Conservation (phyloP, 2,113 vertebrate species). For the Hoplias malabaricus region DNA sequence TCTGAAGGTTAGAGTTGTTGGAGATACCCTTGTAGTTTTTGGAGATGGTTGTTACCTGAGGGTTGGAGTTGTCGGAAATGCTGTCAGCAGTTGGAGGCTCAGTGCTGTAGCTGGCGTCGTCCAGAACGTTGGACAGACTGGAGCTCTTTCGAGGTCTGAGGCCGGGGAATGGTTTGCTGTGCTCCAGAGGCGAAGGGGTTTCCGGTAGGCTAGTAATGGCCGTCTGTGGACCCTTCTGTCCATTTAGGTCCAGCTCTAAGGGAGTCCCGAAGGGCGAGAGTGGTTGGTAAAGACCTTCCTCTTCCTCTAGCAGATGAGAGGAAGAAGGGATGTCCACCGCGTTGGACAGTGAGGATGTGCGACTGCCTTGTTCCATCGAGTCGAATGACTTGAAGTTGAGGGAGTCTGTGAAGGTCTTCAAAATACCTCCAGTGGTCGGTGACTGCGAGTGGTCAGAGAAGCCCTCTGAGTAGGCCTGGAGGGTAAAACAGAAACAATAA, state of each 20-base stretch:
- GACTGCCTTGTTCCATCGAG: conserved; percentile 78
- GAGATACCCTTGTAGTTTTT: neutral
- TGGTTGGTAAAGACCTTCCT: conserved; percentile 80
- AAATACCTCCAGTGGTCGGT: conserved; percentile 48
- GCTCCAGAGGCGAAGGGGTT: conserved; percentile 85
- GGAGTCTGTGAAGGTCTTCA: conserved; percentile 66
- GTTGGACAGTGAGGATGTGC: conserved; percentile 78
- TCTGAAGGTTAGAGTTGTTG: conserved; percentile 44
- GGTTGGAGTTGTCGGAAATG: conserved; percentile 79
- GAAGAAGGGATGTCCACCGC: conserved; percentile 64
- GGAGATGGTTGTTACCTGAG: conserved; percentile 53
- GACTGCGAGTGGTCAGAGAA: conserved; percentile 81
- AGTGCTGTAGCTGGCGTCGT: conserved; percentile 85
- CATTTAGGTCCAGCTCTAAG: conserved; percentile 82
- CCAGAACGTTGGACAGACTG: conserved; percentile 93
- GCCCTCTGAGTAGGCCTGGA: conserved; percentile 23
- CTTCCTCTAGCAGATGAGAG: conserved; percentile 54
- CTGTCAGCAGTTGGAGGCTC: conserved; percentile 82
- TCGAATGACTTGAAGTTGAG: conserved; percentile 84
- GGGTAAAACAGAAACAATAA: neutral
- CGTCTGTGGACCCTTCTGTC: conserved; percentile 66
- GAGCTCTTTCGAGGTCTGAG: conserved; percentile 85
- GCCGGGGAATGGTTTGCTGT: conserved; percentile 79
- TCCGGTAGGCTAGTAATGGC: conserved; percentile 78
- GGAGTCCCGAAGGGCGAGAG: conserved; percentile 84